Percentiles rank a stretch among this genome's conserved stretches.
Evolutionary conservation across 1,140 invertebrate genomes (phyloP).

Genomic region (Zaprionus lachaisei): DNA sequence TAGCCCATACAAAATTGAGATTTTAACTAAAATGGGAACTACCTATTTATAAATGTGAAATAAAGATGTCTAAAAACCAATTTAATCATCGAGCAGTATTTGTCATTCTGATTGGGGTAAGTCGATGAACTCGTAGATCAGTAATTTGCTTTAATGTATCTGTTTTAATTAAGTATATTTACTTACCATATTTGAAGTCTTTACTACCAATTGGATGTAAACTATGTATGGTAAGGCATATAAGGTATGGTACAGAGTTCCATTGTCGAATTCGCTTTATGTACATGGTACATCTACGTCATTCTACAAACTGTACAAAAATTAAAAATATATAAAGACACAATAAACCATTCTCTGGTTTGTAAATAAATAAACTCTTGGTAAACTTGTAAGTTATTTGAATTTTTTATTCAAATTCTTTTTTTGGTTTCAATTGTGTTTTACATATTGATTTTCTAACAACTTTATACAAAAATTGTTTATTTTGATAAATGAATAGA

Average conservation of each 20-base stretch:
- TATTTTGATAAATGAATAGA: slow-evolving; percentile 47
- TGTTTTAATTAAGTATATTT: no score
- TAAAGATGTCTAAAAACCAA: slow-evolving; percentile 61
- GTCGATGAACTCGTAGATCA: no score
- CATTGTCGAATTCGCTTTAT: no score
- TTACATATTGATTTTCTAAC: slow-evolving; percentile 70
- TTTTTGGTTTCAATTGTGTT: slow-evolving; percentile 70
- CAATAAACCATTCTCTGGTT: no score
- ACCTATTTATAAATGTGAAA: slow-evolving; percentile 79
- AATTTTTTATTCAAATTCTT: slow-evolving; percentile 46
- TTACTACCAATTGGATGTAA: no score
- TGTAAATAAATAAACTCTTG: background rate
- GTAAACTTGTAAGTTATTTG: slow-evolving; percentile 10
- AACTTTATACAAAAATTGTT: slow-evolving; percentile 75
- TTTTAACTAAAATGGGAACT: slow-evolving; percentile 53
- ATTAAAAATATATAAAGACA: no score
- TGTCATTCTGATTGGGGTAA: background rate
- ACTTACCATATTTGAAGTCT: no score
- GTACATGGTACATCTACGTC: no score
- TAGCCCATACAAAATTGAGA: slow-evolving; percentile 49
- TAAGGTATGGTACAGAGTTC: no score
- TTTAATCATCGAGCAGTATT: background rate
- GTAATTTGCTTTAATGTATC: no score
- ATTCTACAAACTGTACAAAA: no score
- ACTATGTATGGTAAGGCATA: no score